Evolutionary conservation across 2,888 invertebrate species (phyloP), one percentile per base, ranked within the genome.

Genomic region (Heliconius charithonia): DNA sequence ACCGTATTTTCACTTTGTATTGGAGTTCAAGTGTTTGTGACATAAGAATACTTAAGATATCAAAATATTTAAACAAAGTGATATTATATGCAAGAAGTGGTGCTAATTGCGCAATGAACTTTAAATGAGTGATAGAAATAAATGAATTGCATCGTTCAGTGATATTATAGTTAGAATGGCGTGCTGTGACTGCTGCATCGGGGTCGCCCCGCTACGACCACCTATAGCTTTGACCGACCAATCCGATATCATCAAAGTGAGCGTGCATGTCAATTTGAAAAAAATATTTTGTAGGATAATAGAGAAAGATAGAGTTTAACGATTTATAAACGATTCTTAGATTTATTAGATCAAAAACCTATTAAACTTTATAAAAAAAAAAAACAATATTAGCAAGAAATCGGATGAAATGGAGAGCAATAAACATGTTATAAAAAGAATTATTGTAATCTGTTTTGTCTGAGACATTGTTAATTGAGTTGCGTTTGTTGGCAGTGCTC

Each of bases 221-320:
- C 98, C 98, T 82, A 97, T 98, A 89, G 97, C 97, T 90, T 93
- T 97, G 84, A 96, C 89, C 87, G 97, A 96, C 85, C 94, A 94
- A 87, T 98, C 98, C 81, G 97, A 98, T 86, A 92, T 96, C 82
- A 93, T 97, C 83, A 97, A 97, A 96, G 98, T 98, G 95, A 96
- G 96, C 90, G 69, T 76, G 22, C 41, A 56, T 41, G 63, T 45
- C 56, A 25, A 51, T n/a, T 22, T 25, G 0, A 41, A 67, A n/a
- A 22, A 81, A 67, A 3, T n/a, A 41, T 67, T 37, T 16, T 37
- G 12, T 3, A n/a, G 59, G 3, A n/a, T 3, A 59, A n/a, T 59
- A 59, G 4, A n/a, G 9, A n/a, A 59, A 22, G 1, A n/a, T n/a
- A n/a, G 56, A 59, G 3, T n/a, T n/a, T 0, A 56, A 59, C 10